Evolutionary conservation across 2,113 vertebrate species (phyloP), one percentile per base, ranked within the genome.

Genomic region (Hippolais icterina): DNA sequence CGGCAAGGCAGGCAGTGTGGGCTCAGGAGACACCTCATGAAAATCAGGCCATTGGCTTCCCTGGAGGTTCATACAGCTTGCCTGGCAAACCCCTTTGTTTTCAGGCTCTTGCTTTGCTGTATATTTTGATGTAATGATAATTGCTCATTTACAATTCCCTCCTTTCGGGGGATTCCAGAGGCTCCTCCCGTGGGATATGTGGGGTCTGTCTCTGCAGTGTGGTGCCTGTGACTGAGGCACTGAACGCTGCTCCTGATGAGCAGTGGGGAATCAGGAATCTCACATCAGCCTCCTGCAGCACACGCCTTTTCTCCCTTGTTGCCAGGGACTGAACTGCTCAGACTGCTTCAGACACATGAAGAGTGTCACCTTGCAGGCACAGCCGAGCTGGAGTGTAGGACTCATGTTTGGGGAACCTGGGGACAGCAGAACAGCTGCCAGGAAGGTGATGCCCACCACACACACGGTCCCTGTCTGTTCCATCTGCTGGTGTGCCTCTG

Each of bases 171-270:
- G 39, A 39, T 83, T 82, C 54, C 89, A 64, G 63, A 66, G 80
- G 23, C 0, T 4, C 52, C 37, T 68, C 56, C n/a, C 1, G 5
- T 17, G 20, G 35, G 61, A 29, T 10, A 14, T 5, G n/a, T 0
- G 1, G 9, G 39, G 50, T 65, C 74, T 88, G 39, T 68, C 69
- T 14, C 50, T 35, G 74, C 59, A 47, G 25, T 4, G 44, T 41
- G 41, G 13, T 72, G 69, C n/a, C 39, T 49, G 35, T 3, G 3
- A 29, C n/a, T 46, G 46, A 53, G 70, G 44, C 71, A 25, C 1
- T 9, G 42, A 59, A 13, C 0, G 1, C 59, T 63, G 42, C 6
- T 85, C 33, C 47, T 42, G 39, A 39, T 65, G 74, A 65, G 35
- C 70, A 27, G 24, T n/a, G 42, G 8, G 42, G 46, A 44, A 47